phyloP scores from a whole-genome alignment of 2,113 vertebrate genomes.

The Haemorhous mexicanus region DNA sequence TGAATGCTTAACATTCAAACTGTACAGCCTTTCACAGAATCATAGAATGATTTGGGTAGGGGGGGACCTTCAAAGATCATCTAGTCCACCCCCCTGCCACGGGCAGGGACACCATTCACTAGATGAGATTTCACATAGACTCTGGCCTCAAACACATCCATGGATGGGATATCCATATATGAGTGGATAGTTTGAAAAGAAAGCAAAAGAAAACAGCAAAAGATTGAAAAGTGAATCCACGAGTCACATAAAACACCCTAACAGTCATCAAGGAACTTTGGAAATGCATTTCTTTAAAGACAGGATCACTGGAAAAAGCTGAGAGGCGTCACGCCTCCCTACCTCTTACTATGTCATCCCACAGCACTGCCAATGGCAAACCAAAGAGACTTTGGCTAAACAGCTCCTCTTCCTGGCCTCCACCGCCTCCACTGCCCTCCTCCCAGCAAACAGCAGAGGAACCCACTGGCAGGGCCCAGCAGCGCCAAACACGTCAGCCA shows the following conservation, averaged over 20 bases:
- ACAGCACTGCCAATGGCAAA: background rate
- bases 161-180: background rate
- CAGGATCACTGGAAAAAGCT: background rate
- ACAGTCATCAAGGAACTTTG: background rate
- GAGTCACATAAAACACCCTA: background rate
- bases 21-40: background rate
- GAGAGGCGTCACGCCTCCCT: background rate
- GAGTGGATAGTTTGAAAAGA: background rate
- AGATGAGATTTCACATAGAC: background rate
- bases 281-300: background rate
- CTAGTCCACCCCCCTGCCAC: too few species aligned
- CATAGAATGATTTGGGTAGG: background rate
- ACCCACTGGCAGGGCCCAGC: background rate
- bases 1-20: background rate
- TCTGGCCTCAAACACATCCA: background rate
- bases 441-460: background rate
- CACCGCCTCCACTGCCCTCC: background rate
- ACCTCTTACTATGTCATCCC: background rate
- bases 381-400: background rate
- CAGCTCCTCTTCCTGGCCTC: background rate
- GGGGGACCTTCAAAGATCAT: background rate
- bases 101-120: background rate
- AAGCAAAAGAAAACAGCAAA: background rate
- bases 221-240: background rate
- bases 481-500: background rate